These are phyloP conservation scores for Coccyzus lansbergi DNA, from an alignment of 2,797 vertebrate species.

Conservation along the genomic window DNA sequence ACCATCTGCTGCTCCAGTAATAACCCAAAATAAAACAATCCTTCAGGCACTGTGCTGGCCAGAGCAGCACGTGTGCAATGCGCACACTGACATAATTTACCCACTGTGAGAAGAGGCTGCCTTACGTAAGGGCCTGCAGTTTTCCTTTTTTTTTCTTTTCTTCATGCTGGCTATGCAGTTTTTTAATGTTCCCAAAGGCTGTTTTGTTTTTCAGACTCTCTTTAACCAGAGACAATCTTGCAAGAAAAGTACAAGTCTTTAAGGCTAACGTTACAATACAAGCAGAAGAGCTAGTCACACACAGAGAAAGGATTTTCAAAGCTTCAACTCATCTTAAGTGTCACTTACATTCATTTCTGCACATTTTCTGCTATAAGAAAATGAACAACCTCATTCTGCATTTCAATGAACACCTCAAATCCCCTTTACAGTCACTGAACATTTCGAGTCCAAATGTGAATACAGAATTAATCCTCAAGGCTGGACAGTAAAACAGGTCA, in stretches of 20 bases:
- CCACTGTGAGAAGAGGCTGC: not conserved
- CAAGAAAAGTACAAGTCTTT: constrained; percentile 39
- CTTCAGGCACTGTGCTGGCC: not conserved
- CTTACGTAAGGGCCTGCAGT: not conserved
- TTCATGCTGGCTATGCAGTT: constrained; percentile 20
- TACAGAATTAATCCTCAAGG: constrained; percentile 31
- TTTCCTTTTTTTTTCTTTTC: not conserved
- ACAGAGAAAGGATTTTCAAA: not conserved
- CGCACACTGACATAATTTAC: not conserved
- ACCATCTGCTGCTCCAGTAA: constrained; percentile 42
- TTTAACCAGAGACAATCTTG: constrained; percentile 13
- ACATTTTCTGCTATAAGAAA: constrained; percentile 11
- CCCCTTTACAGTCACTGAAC: not conserved
- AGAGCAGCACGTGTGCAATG: not conserved
- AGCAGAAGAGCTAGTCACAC: constrained; percentile 20
- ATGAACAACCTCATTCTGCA: constrained; percentile 9
- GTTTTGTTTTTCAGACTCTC: constrained; percentile 36
- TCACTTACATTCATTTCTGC: constrained; percentile 50
- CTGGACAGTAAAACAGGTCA: constrained; percentile 14
- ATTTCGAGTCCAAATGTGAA: constrained; percentile 17
- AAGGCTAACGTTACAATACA: constrained; percentile 41
- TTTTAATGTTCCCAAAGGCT: constrained; percentile 27
- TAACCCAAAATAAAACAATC: constrained; percentile 44
- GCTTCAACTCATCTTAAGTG: not conserved
- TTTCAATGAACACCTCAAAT: constrained; percentile 28